phyloP scores from a whole-genome alignment of 2,113 vertebrate genomes.

The Cavia aperea region DNA sequence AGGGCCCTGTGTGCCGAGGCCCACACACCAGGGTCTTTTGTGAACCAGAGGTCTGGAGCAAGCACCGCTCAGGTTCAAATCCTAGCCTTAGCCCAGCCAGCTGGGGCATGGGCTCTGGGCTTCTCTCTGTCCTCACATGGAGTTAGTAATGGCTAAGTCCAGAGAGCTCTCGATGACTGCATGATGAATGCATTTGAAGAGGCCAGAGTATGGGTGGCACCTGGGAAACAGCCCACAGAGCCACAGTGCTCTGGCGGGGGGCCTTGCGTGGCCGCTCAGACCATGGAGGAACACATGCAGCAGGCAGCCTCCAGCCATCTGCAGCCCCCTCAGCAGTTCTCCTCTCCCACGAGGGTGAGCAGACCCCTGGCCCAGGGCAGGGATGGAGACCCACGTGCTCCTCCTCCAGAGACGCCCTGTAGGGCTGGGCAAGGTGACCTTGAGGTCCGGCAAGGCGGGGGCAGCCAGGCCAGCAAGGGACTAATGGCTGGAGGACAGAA shows the following conservation, averaged over 20 bases:
- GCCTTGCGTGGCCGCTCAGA: not conserved
- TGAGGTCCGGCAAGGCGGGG: not conserved
- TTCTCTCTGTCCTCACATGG: not conserved
- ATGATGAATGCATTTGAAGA: not conserved
- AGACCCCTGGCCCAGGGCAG: not conserved
- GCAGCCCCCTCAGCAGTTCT: not conserved
- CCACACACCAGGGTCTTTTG: not conserved
- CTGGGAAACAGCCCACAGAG: not conserved
- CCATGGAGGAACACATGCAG: not conserved
- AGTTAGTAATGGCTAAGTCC: not conserved
- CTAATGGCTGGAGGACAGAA: slow-evolving; percentile 42
- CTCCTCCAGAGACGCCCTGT: not conserved
- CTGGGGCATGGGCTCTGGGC: not conserved
- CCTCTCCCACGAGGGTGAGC: not conserved
- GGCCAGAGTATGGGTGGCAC: rapidly evolving
- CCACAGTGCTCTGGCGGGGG: not conserved
- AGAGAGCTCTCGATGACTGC: not conserved
- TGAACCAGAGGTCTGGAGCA: not conserved
- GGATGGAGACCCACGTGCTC: rapidly evolving
- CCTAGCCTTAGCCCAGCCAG: not conserved
- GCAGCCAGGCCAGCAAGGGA: not conserved
- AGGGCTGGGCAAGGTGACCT: slow-evolving; percentile 21
- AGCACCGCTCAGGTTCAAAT: not conserved
- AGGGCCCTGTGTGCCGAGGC: not conserved
- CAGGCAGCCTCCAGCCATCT: not conserved